Conservation (phyloP, 2,797 vertebrate genomes). For the Tiaroga cobitis region DNA sequence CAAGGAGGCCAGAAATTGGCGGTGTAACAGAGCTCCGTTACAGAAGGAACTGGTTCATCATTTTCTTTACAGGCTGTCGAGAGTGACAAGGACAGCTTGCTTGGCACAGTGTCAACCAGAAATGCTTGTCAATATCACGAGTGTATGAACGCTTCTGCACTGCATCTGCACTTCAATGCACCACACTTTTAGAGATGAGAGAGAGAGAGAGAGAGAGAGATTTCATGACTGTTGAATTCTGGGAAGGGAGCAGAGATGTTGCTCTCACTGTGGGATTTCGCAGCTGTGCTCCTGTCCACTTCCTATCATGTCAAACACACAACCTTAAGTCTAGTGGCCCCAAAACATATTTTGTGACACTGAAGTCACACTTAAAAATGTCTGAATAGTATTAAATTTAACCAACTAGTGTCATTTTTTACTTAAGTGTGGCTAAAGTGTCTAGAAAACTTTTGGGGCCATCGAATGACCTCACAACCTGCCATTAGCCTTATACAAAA, state of each 20-base stretch:
- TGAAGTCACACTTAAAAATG: background rate
- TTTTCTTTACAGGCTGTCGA: constrained; percentile 38
- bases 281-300: constrained; percentile 31
- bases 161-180: constrained; percentile 36
- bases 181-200: background rate
- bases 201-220: constrained; percentile 2
- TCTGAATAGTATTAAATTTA: background rate
- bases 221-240: constrained; percentile 36
- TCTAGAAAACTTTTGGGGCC: background rate
- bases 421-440: background rate
- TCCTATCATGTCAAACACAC: background rate
- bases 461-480: background rate
- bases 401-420: background rate
- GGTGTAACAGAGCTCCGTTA: background rate
- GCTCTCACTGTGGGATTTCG: constrained; percentile 17
- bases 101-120: constrained; percentile 45
- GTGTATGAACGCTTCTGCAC: constrained; percentile 37
- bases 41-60: constrained; percentile 30
- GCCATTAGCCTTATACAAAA: background rate
- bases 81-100: constrained; percentile 46
- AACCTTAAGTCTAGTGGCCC: background rate
- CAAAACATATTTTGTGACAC: background rate
- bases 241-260: constrained; percentile 29
- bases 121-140: constrained; percentile 45
- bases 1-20: background rate